Base-by-base conservation (phyloP, 1,140 invertebrate species). In the Geopemphigus sp. region DNA sequence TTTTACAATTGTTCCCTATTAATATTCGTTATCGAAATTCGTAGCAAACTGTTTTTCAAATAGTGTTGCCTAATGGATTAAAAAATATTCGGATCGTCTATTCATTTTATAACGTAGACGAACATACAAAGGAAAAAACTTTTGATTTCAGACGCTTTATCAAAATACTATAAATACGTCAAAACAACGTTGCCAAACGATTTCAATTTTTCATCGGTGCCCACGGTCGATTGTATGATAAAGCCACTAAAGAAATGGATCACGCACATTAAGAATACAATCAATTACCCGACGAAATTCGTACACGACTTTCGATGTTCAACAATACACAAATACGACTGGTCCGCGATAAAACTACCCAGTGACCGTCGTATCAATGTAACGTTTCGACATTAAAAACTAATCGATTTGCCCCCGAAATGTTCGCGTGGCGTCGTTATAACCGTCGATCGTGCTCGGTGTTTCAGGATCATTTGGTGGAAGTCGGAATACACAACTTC, bases 401-500 rank as follows among this genome's bases (percentile, higher is more conserved):
- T 32, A 63, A 63, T 19, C 6, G 10, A 63, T 8, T 63, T 29
- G 15, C 15, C 56, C 15, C 56, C 56, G 11, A 1, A 12, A 24
- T 57, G 24, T 10, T 32, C 10, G 17, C 22, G 32, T 39, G 3
- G 8, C 8, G 8, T 39, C 8, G 8, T 39, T n/a, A n/a, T n/a
- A n/a, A n/a, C n/a, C n/a, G 32, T 39, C n/a, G n/a, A 39, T 39
- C 8, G 8, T 8, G 8, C 32, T 39, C 0, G 5, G 26, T 63
- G 1, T 63, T 29, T 63, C 29, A 78, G 74, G 32, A 63, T 61
- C 24, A 17, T 78, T 78, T 22, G 11, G 14, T 5, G 0, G 17
- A 15, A 24, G 39, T 78, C 6, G 61, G 32, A 63, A 50, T 78
- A 29, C 74, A 78, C 10, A 78, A 78, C 29, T 78, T 78, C 47